phyloP scores from a whole-genome alignment of 1,140 invertebrate genomes.

The Drusus annulatus region DNA sequence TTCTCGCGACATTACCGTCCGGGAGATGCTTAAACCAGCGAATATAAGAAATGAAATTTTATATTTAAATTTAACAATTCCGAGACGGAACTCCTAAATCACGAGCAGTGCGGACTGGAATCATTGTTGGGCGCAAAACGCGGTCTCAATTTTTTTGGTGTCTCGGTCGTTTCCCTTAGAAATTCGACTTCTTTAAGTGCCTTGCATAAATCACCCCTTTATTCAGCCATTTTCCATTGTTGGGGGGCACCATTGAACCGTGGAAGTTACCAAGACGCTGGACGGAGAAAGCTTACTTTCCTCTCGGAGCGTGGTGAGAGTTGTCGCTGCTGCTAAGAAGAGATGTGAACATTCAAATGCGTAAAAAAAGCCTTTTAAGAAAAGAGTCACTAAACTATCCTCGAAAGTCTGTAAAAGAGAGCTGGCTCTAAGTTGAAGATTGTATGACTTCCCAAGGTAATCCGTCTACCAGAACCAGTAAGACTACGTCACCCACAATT shows the following conservation, averaged over 20 bases:
- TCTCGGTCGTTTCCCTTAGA: constrained; percentile 35
- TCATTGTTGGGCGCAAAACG: constrained; percentile 33
- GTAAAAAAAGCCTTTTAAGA: too few relatives aligned
- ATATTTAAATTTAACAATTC: constrained; percentile 4
- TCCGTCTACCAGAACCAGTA: too few relatives aligned
- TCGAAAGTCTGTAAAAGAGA: too few relatives aligned
- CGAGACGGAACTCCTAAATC: constrained; percentile 13
- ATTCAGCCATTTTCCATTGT: constrained; percentile 35
- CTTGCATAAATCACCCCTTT: constrained; percentile 43
- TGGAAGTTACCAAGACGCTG: constrained; percentile 15
- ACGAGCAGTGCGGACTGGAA: constrained; percentile 16
- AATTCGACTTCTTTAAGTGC: constrained; percentile 41
- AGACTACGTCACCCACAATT: too few relatives aligned
- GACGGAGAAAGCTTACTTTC: neutral
- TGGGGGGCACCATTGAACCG: constrained; percentile 16
- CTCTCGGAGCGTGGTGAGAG: too few relatives aligned
- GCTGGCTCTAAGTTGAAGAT: too few relatives aligned
- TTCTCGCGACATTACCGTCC: too few relatives aligned
- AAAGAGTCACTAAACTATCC: too few relatives aligned
- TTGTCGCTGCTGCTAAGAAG: too few relatives aligned
- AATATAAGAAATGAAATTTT: neutral
- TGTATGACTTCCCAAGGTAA: too few relatives aligned
- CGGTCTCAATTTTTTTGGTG: constrained; percentile 35
- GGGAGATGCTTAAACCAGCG: neutral
- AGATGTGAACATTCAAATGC: too few relatives aligned